These are phyloP conservation scores for Rhabdornis inornatus DNA, from an alignment of 2,113 vertebrate species.

Conservation along the genomic window DNA sequence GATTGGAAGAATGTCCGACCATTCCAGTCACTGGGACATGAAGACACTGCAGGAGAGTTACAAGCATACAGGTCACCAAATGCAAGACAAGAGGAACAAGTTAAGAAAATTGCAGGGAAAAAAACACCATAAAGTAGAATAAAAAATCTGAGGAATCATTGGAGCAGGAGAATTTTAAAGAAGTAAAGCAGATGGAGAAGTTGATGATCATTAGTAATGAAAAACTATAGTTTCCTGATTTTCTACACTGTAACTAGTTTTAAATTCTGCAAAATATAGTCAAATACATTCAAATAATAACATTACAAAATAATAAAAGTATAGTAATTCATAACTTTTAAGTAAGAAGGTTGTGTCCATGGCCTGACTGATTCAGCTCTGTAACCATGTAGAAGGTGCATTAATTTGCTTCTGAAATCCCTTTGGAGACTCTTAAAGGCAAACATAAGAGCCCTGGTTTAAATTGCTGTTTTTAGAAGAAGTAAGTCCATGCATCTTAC, in stretches of 20 bases:
- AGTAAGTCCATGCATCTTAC: not conserved
- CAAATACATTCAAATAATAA: not conserved
- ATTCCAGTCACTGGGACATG: not conserved
- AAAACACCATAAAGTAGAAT: not conserved
- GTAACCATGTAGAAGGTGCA: not conserved
- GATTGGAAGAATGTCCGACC: constrained; percentile 11
- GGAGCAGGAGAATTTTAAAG: not conserved
- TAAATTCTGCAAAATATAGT: not conserved
- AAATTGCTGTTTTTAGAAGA: not conserved
- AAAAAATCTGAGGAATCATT: not conserved
- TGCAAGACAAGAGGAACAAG: not conserved
- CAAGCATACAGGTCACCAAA: not conserved
- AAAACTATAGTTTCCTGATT: not conserved
- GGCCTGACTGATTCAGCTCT: not conserved
- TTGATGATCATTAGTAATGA: not conserved
- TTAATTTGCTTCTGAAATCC: not conserved
- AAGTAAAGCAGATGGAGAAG: not conserved
- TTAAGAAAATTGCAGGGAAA: not conserved
- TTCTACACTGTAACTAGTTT: not conserved
- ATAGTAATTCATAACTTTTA: not conserved
- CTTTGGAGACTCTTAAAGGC: not conserved
- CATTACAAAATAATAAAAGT: not conserved
- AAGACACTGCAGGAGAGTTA: not conserved
- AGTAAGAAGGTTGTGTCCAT: not conserved
- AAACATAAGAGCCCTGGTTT: not conserved